Evolutionary conservation across 1,140 invertebrate genomes (phyloP).

Genomic region (Panagrolaimus sp.): DNA sequence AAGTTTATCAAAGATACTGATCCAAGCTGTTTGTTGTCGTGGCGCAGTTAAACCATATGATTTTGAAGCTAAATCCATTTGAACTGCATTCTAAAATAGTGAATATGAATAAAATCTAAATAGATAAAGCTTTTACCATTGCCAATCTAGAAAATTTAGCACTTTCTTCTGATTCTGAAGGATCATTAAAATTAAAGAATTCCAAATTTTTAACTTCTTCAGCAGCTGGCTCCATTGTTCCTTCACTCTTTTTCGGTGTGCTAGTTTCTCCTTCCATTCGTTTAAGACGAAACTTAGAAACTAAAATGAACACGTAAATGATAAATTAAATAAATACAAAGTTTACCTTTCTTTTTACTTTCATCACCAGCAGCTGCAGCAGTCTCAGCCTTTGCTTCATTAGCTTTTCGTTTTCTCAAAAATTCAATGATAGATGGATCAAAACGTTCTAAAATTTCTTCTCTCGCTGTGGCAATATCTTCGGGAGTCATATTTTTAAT

Average conservation of each 20-base stretch:
- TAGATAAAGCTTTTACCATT: background rate
- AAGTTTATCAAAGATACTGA: background rate
- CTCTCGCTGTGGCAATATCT: background rate
- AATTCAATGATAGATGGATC: background rate
- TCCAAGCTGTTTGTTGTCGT: background rate
- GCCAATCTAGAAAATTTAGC: background rate
- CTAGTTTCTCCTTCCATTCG: background rate
- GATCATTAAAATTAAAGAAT: background rate
- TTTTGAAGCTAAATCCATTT: conserved; percentile 11
- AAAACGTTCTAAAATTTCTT: conserved; percentile 2
- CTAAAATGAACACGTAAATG: background rate
- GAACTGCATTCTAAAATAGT: background rate
- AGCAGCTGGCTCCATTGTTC: background rate
- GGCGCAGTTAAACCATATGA: background rate
- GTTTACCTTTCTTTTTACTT: background rate
- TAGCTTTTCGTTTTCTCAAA: background rate
- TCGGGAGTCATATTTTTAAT: background rate
- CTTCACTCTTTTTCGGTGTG: background rate
- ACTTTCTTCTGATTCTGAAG: background rate
- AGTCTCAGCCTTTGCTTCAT: background rate
- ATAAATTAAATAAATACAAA: background rate
- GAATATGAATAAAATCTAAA: background rate
- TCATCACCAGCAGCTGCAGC: background rate
- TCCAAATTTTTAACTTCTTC: conserved; percentile 9
- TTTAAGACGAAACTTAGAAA: conserved; percentile 1